These are phyloP conservation scores for Himalopsyche anomala DNA, from an alignment of 2,888 invertebrate genomes.

Conservation along the genomic window DNA sequence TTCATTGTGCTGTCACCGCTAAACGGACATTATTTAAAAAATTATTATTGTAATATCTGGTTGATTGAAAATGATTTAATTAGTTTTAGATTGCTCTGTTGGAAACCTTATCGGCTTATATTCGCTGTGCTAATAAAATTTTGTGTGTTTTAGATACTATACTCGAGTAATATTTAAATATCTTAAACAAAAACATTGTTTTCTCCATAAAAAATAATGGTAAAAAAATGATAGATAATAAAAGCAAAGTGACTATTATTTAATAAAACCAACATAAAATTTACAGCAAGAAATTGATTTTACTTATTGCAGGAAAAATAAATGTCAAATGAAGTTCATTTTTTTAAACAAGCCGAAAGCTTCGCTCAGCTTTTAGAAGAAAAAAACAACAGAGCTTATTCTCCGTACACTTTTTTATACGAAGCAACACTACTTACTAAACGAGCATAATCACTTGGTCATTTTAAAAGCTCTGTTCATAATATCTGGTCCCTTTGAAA, in stretches of 20 bases:
- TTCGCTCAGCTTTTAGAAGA: neutral
- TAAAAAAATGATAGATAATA: too few relatives aligned
- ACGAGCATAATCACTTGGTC: neutral
- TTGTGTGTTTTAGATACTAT: neutral
- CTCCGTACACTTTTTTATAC: neutral
- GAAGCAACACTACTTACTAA: slow-evolving; percentile 9
- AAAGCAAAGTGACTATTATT: too few relatives aligned
- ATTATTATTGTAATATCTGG: neutral
- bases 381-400: neutral
- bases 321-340: too few relatives aligned
- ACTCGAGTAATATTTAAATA: slow-evolving; percentile 11
- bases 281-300: too few relatives aligned
- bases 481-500: slow-evolving; percentile 31
- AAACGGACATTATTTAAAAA: neutral
- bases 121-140: slow-evolving; percentile 1
- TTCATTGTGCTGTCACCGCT: too few relatives aligned
- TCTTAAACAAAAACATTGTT: neutral
- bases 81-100: neutral
- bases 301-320: too few relatives aligned
- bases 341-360: neutral
- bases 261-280: too few relatives aligned
- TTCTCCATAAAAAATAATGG: neutral
- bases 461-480: slow-evolving; percentile 14
- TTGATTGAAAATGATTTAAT: neutral
- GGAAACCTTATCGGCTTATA: neutral